Percentiles rank a stretch among this genome's conserved stretches.
Conservation (phyloP, 2,113 vertebrate genomes). For the Taxidea taxus region DNA sequence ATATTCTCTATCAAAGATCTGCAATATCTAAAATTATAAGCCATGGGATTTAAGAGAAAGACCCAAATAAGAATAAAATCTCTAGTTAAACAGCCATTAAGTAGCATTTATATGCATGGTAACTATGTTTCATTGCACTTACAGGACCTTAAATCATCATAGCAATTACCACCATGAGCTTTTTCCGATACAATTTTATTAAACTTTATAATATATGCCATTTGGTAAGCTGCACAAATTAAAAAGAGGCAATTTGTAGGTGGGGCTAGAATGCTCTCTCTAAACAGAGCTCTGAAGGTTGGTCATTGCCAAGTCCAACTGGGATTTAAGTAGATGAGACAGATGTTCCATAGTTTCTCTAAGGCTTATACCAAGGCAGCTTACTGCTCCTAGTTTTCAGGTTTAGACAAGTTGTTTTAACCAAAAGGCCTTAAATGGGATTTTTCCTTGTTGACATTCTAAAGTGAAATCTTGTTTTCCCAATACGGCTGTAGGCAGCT, state of each 20-base stretch:
- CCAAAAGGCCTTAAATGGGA: background rate
- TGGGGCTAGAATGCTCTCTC: slow-evolving; percentile 63
- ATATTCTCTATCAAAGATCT: slow-evolving; percentile 60
- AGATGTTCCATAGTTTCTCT: background rate
- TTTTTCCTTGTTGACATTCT: background rate
- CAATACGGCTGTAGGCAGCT: background rate
- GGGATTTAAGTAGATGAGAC: slow-evolving; percentile 6
- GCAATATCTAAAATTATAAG: slow-evolving; percentile 46
- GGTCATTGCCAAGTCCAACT: background rate
- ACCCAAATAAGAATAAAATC: slow-evolving; percentile 70
- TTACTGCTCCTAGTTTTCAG: background rate
- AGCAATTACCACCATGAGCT: slow-evolving; percentile 82
- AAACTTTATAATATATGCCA: slow-evolving; percentile 82
- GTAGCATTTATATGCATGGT: slow-evolving; percentile 71
- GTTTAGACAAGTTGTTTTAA: slow-evolving; percentile 26
- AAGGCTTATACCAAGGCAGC: background rate
- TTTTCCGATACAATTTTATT: slow-evolving; percentile 81
- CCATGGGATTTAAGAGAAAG: slow-evolving; percentile 55
- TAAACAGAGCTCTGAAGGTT: slow-evolving; percentile 54
- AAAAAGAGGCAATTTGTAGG: slow-evolving; percentile 77
- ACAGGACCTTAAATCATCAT: slow-evolving; percentile 81
- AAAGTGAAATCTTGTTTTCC: background rate
- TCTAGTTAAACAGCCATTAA: slow-evolving; percentile 74
- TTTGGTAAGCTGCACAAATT: slow-evolving; percentile 80
- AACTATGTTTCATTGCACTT: slow-evolving; percentile 74